phyloP scores from a whole-genome alignment of 2,797 vertebrate species.

The Heliangelus exortis region DNA sequence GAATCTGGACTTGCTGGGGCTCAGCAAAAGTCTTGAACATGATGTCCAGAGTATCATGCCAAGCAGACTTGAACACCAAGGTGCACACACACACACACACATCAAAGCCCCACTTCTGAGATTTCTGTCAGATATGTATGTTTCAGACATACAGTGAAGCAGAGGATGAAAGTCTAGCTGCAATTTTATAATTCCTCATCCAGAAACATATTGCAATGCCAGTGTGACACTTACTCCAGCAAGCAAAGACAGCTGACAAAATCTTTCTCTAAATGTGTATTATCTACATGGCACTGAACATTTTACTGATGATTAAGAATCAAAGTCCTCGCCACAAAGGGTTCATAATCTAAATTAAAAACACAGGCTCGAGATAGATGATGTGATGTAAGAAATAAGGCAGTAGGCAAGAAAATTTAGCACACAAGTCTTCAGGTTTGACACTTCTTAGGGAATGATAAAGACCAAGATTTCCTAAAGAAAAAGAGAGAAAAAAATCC shows the following conservation, averaged over 20 bases:
- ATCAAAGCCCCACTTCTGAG: not conserved
- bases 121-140: not conserved
- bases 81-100: no score
- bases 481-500: not conserved
- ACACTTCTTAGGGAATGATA: not conserved
- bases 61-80: not conserved
- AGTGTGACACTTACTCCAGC: not conserved
- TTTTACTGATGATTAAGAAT: not conserved
- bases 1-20: not conserved
- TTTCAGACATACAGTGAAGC: not conserved
- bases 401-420: not conserved
- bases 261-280: not conserved
- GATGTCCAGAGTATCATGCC: not conserved
- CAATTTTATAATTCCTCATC: not conserved
- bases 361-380: not conserved
- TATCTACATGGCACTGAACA: not conserved
- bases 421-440: not conserved
- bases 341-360: not conserved
- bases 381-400: not conserved
- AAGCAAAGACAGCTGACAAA: not conserved
- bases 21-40: not conserved
- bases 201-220: not conserved
- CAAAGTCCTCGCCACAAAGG: not conserved
- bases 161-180: not conserved
- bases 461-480: not conserved